Conservation (phyloP, 1,140 invertebrate species). For the Apis florea region DNA sequence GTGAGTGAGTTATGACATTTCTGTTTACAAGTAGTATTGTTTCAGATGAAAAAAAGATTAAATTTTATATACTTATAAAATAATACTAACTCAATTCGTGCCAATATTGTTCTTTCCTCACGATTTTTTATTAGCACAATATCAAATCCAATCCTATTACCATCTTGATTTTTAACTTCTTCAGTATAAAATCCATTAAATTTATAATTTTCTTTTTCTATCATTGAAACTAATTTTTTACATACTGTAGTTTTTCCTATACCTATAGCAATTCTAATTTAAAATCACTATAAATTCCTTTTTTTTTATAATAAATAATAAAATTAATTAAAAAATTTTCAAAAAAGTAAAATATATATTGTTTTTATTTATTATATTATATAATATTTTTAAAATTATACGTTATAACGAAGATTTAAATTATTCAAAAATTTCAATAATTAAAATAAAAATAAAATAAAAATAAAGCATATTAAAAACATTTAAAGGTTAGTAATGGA, state of each 20-base stretch:
- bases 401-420: neutral
- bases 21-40: constrained; percentile 51
- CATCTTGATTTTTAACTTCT: constrained; percentile 79
- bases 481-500: too few relatives aligned
- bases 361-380: neutral
- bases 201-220: constrained; percentile 71
- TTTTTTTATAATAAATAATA: neutral
- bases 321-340: neutral
- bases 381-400: neutral
- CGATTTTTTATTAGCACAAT: constrained; percentile 80
- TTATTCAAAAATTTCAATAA: neutral
- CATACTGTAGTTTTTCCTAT: constrained; percentile 85
- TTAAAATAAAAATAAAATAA: neutral
- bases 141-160: constrained; percentile 83
- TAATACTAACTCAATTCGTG: constrained; percentile 78
- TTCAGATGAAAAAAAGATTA: neutral
- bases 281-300: neutral
- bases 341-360: neutral
- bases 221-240: constrained; percentile 76
- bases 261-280: constrained; percentile 72
- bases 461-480: neutral
- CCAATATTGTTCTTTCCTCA: constrained; percentile 74
- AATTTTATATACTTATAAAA: constrained; percentile 24
- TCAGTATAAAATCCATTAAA: constrained; percentile 84
- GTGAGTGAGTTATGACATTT: constrained; percentile 47